A percentile compares a stretch with the other conserved stretches of the same genome.
phyloP scores from a whole-genome alignment of 2,888 invertebrate species.

The Cataglyphis altisquamis region DNA sequence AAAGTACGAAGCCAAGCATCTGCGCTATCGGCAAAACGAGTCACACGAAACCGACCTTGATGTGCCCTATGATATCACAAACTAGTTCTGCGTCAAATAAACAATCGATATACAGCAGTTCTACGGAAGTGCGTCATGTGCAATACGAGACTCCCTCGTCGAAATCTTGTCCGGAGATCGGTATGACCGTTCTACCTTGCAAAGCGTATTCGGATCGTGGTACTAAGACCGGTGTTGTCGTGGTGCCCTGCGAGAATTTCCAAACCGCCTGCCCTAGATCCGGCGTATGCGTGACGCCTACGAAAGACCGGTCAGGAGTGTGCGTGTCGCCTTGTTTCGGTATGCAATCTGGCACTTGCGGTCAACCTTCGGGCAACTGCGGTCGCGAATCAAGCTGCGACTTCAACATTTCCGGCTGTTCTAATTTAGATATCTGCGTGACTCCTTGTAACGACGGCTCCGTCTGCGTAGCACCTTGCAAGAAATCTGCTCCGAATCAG shows the following conservation, averaged over 20 bases:
- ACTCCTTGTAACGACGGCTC: slow-evolving; percentile 79
- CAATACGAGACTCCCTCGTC: slow-evolving; percentile 80
- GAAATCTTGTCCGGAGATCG: slow-evolving; percentile 80
- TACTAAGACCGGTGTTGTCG: slow-evolving; percentile 81
- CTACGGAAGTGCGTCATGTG: slow-evolving; percentile 78
- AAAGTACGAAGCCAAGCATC: slow-evolving; percentile 39
- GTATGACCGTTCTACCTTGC: slow-evolving; percentile 82
- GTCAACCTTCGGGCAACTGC: slow-evolving; percentile 67
- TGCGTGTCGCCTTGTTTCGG: slow-evolving; percentile 82
- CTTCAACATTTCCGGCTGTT: slow-evolving; percentile 71
- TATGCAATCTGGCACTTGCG: slow-evolving; percentile 76
- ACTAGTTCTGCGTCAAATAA: background rate
- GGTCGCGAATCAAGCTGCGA: slow-evolving; percentile 70
- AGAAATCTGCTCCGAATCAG: slow-evolving; percentile 75
- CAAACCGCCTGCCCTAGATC: slow-evolving; percentile 72
- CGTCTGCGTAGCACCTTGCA: slow-evolving; percentile 79
- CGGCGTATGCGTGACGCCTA: slow-evolving; percentile 82
- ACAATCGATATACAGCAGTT: slow-evolving; percentile 73
- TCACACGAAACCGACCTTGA: slow-evolving; percentile 72
- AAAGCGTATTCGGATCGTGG: slow-evolving; percentile 80
- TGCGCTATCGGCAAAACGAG: slow-evolving; percentile 79
- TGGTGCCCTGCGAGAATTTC: slow-evolving; percentile 81
- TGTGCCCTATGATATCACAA: slow-evolving; percentile 76
- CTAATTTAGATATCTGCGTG: slow-evolving; percentile 79
- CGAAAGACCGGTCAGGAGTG: slow-evolving; percentile 80